Base-by-base conservation (phyloP, 2,797 vertebrate genomes). In the Pteronotus mesoamericanus region DNA sequence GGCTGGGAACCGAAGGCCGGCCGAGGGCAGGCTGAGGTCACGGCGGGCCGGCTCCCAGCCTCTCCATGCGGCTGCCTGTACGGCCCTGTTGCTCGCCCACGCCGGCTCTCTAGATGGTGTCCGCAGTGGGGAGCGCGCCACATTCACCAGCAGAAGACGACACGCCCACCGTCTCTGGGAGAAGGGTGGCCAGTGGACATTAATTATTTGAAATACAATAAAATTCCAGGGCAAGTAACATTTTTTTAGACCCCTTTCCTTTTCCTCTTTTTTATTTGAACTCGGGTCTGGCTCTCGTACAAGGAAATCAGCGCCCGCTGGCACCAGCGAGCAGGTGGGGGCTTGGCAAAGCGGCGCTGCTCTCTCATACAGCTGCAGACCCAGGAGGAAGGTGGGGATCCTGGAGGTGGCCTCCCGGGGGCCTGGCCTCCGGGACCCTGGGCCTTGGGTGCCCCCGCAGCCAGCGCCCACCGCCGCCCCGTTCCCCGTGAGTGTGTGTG, bases 391-490 rank as follows among this genome's bases (percentile, higher is more conserved):
- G 15, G 46, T 19, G 0, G 24, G 34, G 68, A 64, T 8, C 66
- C 37, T 3, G 22, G 0, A n/a, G 48, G 66, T 10, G 2, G 15
- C 29, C 42, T 71, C 51, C 21, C 8, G 6, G 0, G 0, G 42
- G 4, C 72, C 24, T 1, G 14, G 0, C 87, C 57, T 29, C 77
- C 26, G 95, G 84, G 6, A 29, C 61, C 85, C 89, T 64, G 66
- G 46, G 74, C 55, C 37, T 22, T 0, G 37, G 11, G 24, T 29
- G 8, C 9, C 87, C 44, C n/a, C 15, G 19, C 6, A 55, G 53
- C 0, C 0, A 1, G 53, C 0, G 0, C 0, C 34, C 10, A 0
- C 48, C 55, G 37, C 78, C 0, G n/a, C 0, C 0, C 32, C 34
- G 74, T 19, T 51, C 32, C 0, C 0, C 4, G 1, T 32, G 10